These are phyloP conservation scores for Nettapus auritus DNA, from an alignment of 2,113 vertebrate species.

Conservation along the genomic window DNA sequence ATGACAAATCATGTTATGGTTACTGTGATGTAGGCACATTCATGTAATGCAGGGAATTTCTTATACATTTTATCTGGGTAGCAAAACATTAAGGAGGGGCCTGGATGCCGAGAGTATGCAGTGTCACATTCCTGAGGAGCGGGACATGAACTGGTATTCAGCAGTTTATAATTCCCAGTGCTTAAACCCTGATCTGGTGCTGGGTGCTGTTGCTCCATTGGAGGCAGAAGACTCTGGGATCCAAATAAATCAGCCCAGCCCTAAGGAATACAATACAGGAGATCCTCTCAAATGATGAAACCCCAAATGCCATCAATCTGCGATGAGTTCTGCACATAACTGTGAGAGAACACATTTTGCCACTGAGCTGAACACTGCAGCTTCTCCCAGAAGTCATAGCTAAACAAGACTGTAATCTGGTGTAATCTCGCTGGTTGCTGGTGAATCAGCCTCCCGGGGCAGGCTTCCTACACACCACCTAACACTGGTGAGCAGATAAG, in stretches of 20 bases:
- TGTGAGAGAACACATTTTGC: background rate
- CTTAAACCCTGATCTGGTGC: background rate
- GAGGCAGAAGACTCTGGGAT: background rate
- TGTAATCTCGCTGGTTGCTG: background rate
- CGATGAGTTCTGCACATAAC: background rate
- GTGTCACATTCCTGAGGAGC: background rate
- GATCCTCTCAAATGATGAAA: background rate
- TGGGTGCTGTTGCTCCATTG: background rate
- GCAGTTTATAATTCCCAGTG: rapidly evolving
- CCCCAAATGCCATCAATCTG: background rate
- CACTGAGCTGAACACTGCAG: background rate
- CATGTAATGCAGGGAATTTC: background rate
- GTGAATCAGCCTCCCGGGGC: background rate
- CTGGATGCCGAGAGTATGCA: rapidly evolving
- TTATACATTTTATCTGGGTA: background rate
- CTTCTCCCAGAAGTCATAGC: background rate
- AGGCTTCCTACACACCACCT: background rate
- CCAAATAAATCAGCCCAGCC: background rate
- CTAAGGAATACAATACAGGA: background rate
- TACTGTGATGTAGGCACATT: background rate
- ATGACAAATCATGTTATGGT: background rate
- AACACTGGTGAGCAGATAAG: background rate
- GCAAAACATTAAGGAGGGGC: background rate
- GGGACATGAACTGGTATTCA: background rate
- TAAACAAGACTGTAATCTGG: background rate